phyloP scores from a whole-genome alignment of 2,113 vertebrate genomes.

The Gyps fulvus region DNA sequence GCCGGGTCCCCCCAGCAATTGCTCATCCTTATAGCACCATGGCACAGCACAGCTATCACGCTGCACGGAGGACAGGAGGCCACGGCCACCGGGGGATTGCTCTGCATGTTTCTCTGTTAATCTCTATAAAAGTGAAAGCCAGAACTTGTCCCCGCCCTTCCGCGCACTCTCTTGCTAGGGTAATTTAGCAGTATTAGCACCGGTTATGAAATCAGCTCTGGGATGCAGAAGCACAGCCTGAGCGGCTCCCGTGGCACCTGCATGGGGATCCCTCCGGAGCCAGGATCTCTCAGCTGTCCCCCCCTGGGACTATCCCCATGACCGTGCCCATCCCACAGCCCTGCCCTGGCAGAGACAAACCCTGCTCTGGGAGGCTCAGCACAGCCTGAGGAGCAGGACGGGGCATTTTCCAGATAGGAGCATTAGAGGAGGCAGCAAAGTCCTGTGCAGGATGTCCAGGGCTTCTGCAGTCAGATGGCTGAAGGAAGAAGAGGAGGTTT shows the following conservation, averaged over 20 bases:
- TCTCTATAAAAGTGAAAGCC: not conserved
- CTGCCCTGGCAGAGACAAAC: not conserved
- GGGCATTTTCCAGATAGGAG: not conserved
- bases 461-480: not conserved
- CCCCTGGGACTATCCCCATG: rapidly evolving
- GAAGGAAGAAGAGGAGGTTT: not conserved
- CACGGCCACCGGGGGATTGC: rapidly evolving
- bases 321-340: rapidly evolving
- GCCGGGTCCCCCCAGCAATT: not conserved
- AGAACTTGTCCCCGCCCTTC: not conserved
- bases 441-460: not conserved
- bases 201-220: rapidly evolving
- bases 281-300: not conserved
- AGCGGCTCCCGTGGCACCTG: rapidly evolving
- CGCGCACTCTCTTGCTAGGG: rapidly evolving
- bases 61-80: not conserved
- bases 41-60: rapidly evolving
- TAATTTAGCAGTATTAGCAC: not conserved
- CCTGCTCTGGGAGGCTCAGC: rapidly evolving
- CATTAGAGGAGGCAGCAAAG: not conserved
- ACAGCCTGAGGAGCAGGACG: rapidly evolving
- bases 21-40: rapidly evolving
- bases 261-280: not conserved
- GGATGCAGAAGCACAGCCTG: not conserved
- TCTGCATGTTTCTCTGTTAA: not conserved